A percentile compares a stretch with the other conserved stretches of the same genome.
Conservation (phyloP, 2,113 vertebrate genomes). For the Antennarius striatus region DNA sequence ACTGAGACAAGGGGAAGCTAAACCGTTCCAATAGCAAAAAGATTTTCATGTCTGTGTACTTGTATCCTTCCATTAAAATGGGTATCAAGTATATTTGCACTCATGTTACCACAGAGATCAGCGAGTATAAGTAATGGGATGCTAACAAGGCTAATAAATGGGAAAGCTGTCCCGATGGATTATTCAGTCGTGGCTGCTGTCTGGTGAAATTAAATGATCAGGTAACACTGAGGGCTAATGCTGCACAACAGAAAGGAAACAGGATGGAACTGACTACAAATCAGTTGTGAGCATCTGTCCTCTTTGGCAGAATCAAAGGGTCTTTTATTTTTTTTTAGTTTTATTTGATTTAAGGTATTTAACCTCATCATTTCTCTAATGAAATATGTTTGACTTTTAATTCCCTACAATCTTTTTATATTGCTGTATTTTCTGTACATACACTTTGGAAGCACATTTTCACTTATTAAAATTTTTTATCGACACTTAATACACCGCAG, state of each 20-base stretch:
- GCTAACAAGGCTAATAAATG: conserved; percentile 43
- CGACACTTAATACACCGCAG: too few species aligned
- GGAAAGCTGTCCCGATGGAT: conserved; percentile 24
- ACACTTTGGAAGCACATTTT: not conserved
- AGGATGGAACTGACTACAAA: conserved; percentile 6
- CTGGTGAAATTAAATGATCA: conserved; percentile 32
- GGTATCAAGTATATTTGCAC: not conserved
- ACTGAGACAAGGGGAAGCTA: too few species aligned
- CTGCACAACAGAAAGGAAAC: conserved; percentile 32
- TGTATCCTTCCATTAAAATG: not conserved
- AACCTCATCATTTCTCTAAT: too few species aligned
- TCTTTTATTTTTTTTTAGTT: too few species aligned
- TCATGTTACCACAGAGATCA: conserved; percentile 2
- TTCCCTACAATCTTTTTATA: too few species aligned
- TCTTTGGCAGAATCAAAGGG: not conserved
- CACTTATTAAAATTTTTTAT: too few species aligned
- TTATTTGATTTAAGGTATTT: too few species aligned
- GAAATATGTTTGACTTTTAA: too few species aligned
- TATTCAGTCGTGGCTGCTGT: conserved; percentile 26
- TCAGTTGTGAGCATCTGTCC: not conserved
- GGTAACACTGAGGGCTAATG: conserved; percentile 20
- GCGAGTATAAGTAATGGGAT: conserved; percentile 16
- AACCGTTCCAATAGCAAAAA: too few species aligned
- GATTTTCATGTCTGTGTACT: not conserved
- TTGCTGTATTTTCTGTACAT: too few species aligned